A percentile compares a stretch with the other conserved stretches of the same genome.
These are phyloP conservation scores for Beaufortia kweichowensis DNA, from an alignment of 2,113 vertebrate genomes.

Conservation along the genomic window DNA sequence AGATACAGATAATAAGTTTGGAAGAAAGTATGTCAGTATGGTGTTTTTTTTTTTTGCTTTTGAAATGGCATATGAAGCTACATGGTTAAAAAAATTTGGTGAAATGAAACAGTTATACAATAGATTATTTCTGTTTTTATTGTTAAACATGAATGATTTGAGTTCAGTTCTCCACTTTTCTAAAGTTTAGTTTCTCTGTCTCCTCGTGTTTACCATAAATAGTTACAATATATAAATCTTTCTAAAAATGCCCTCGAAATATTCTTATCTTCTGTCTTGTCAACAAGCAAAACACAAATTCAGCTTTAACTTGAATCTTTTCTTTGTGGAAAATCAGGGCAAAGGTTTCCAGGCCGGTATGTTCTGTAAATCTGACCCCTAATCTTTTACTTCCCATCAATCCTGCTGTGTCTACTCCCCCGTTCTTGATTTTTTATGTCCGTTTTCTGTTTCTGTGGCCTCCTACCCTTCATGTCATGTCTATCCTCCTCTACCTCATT, in stretches of 20 bases:
- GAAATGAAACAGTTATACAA: too few relatives aligned
- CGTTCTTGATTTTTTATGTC: neutral
- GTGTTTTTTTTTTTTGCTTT: too few relatives aligned
- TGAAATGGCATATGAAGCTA: too few relatives aligned
- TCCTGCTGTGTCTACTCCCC: conserved; percentile 29
- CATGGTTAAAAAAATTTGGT: too few relatives aligned
- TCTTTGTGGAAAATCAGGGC: conserved; percentile 7
- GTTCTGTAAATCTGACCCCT: conserved; percentile 32
- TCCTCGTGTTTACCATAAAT: conserved; percentile 24
- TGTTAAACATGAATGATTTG: neutral
- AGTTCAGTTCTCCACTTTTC: neutral
- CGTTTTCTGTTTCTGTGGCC: conserved; percentile 12
- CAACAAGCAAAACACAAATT: neutral
- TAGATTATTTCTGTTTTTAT: too few relatives aligned
- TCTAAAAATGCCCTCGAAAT: neutral
- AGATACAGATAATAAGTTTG: neutral
- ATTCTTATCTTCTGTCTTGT: neutral
- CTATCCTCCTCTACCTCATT: neutral
- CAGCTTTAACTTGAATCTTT: conserved; percentile 2
- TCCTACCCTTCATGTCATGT: neutral
- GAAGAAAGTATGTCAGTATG: neutral
- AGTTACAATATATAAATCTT: neutral
- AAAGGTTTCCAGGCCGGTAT: conserved; percentile 9
- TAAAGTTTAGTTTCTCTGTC: neutral
- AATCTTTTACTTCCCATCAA: conserved; percentile 27